phyloP scores from a whole-genome alignment of 1,140 invertebrate genomes.

The Rhizoglyphus robini region DNA sequence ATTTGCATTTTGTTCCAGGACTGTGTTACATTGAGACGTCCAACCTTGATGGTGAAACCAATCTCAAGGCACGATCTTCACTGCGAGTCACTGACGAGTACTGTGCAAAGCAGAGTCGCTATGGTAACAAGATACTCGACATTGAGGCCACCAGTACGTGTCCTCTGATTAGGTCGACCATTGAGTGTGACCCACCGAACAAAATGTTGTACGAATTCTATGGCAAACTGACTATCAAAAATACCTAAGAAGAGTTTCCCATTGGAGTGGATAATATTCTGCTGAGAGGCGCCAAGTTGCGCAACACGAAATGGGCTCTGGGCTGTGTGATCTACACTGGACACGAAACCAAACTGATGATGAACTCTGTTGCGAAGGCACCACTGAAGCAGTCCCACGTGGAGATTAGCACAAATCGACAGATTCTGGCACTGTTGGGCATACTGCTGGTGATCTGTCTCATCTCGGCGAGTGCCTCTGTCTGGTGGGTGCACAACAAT shows the following conservation, averaged over 20 bases:
- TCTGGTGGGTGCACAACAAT: constrained; percentile 55
- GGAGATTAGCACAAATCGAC: constrained; percentile 82
- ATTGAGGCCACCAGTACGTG: neutral
- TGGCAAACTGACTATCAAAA: constrained; percentile 65
- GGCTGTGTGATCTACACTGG: constrained; percentile 88
- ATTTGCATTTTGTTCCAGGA: constrained; percentile 33
- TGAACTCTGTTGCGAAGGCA: constrained; percentile 62
- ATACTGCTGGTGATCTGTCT: constrained; percentile 77
- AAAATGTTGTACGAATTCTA: constrained; percentile 91
- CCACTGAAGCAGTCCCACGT: constrained; percentile 85
- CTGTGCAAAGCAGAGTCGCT: neutral
- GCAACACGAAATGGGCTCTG: constrained; percentile 88
- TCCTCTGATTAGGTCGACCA: constrained; percentile 29
- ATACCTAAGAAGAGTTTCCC: constrained; percentile 40
- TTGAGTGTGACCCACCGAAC: constrained; percentile 93
- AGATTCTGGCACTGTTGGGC: constrained; percentile 85
- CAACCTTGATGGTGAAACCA: constrained; percentile 97
- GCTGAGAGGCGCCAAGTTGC: constrained; percentile 79
- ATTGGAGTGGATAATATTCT: constrained; percentile 86
- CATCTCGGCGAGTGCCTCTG: constrained; percentile 71
- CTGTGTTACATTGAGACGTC: constrained; percentile 99
- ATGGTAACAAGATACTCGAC: constrained; percentile 25
- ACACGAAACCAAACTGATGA: constrained; percentile 93
- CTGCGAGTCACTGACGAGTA: constrained; percentile 15
- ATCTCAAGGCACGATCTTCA: constrained; percentile 84